Base-by-base conservation (phyloP, 2,113 vertebrate genomes). In the Xiphophorus maculatus region DNA sequence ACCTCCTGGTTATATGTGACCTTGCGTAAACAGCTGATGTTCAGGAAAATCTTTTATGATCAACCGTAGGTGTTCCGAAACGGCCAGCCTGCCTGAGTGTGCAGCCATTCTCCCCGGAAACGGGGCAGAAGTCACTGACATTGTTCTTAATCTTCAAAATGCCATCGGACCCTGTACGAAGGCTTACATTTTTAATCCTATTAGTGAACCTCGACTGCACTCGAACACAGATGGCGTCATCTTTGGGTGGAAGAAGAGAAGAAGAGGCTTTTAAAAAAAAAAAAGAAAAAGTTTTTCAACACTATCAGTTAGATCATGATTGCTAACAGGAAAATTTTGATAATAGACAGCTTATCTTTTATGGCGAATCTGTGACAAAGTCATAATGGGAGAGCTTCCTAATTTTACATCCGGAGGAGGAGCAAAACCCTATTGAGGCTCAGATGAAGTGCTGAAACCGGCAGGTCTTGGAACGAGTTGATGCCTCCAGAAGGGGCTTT, bases 111-210 rank as follows among this genome's bases (percentile, higher is more conserved):
- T 8, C 62, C 48, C 60, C 42, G 71, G 74, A 84, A 74, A 76
- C 69, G 35, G 72, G 63, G 61, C 74, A 76, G 78, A 51, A 87
- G 81, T 92, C 80, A 75, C 73, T 35, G 61, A 68, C 60, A 40
- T 65, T 84, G 69, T 44, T 75, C 37, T 73, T 90, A 88, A 91
- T 89, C 88, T 79, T 69, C 58, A 79, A 84, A 88, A 90, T 83
- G 83, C 80, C 84, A 83, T 80, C 68, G 51, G 80, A 86, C 79
- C 80, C 78, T 66, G 74, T 63, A 80, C 73, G 71, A 84, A 82
- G 83, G 84, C 70, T 86, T 76, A 88, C 76, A 73, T 74, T 77
- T 81, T 84, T 88, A 87, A 88, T 90, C 89, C 72, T 79, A 93
- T 93, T 90, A 88, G 86, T 75, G 76, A 80, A 73, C 73, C 80